phyloP scores from a whole-genome alignment of 2,888 invertebrate genomes.

The Iphiclides podalirius region DNA sequence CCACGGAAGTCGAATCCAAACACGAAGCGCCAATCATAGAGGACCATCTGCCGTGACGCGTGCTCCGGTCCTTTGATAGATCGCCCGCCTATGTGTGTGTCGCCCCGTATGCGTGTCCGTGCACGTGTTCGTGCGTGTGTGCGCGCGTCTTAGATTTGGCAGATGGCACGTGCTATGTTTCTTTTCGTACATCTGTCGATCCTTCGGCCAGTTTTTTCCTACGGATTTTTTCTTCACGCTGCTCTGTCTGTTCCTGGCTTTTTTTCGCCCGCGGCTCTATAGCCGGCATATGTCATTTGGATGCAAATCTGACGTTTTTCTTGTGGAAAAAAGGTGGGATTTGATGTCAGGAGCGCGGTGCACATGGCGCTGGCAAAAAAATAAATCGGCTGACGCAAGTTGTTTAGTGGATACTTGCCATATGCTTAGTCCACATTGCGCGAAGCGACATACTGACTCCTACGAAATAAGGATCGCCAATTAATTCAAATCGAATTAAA shows the following conservation, averaged over 20 bases:
- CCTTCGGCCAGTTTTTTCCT: conserved; percentile 52
- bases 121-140: conserved; percentile 55
- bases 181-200: conserved; percentile 74
- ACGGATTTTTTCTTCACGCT: conserved; percentile 54
- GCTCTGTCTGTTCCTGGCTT: conserved; percentile 36
- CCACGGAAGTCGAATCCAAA: conserved; percentile 71
- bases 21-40: conserved; percentile 63
- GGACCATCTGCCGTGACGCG: conserved; percentile 70
- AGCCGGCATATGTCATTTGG: conserved; percentile 67
- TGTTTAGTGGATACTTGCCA: conserved; percentile 57
- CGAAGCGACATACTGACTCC: conserved; percentile 16
- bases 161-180: conserved; percentile 78
- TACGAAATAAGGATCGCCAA: neutral
- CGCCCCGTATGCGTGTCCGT: conserved; percentile 55
- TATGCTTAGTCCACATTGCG: conserved; percentile 62
- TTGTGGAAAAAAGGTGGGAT: conserved; percentile 49
- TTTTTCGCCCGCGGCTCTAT: conserved; percentile 35
- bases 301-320: conserved; percentile 69
- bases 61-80: conserved; percentile 65
- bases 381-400: conserved; percentile 67
- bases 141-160: conserved; percentile 71
- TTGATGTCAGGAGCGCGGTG: conserved; percentile 54
- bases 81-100: conserved; percentile 55
- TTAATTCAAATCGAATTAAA: no score
- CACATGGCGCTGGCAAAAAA: conserved; percentile 70